Percentiles rank a stretch among this genome's conserved stretches.
Evolutionary conservation across 2,113 vertebrate species (phyloP).

Genomic region (Jaculus jaculus): DNA sequence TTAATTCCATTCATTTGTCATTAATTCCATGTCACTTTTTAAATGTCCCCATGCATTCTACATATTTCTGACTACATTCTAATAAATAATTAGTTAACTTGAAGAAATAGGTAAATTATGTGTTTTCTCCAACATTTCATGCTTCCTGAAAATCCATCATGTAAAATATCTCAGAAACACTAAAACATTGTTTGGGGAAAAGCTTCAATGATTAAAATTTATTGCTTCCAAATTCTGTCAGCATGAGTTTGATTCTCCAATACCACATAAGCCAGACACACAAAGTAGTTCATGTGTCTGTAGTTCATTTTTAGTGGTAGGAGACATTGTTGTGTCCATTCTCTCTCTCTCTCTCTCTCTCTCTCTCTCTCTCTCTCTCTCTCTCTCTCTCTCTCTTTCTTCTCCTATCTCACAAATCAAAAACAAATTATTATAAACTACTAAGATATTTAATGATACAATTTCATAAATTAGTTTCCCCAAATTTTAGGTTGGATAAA

Average conservation of each 20-base stretch:
- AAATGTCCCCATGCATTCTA: not conserved
- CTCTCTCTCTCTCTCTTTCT: no score
- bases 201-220: no score
- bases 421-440: not conserved
- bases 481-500: not conserved
- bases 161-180: not conserved
- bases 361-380: no score
- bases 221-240: no score
- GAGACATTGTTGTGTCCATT: no score
- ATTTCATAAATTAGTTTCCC: not conserved
- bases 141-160: not conserved
- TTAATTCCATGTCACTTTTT: not conserved
- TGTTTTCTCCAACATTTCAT: not conserved
- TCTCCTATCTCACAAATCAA: not conserved
- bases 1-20: not conserved
- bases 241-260: no score
- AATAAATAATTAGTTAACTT: slow-evolving; percentile 10
- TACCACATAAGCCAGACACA: no score
- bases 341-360: no score
- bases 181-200: not conserved
- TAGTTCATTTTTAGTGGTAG: no score
- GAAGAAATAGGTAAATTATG: not conserved
- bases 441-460: not conserved
- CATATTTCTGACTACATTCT: slow-evolving; percentile 21
- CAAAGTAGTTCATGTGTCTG: no score